Conservation (phyloP, 2,888 invertebrate species). For the Perizoma flavofasciatum region DNA sequence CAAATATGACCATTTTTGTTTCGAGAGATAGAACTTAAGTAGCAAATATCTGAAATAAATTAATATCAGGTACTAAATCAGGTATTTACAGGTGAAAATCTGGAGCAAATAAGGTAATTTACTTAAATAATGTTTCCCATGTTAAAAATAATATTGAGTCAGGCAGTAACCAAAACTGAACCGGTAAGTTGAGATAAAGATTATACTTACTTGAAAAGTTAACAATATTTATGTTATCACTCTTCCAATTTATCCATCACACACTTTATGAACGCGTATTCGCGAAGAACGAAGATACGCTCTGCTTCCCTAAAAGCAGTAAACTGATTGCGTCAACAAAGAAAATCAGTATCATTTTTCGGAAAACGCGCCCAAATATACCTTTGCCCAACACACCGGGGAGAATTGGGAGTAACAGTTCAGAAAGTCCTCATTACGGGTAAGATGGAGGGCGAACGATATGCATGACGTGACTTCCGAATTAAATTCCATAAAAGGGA, state of each 20-base stretch:
- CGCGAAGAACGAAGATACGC: slow-evolving; percentile 2
- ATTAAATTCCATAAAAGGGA: slow-evolving; percentile 50
- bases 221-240: too few relatives aligned
- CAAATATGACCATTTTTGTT: too few relatives aligned
- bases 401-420: slow-evolving; percentile 54
- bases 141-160: too few relatives aligned
- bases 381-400: slow-evolving; percentile 50
- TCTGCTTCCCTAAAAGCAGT: slow-evolving; percentile 19
- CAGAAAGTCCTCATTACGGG: slow-evolving; percentile 50
- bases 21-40: too few relatives aligned
- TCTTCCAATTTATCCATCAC: background rate
- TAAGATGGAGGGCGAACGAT: slow-evolving; percentile 49
- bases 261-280: background rate
- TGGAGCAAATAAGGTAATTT: too few relatives aligned
- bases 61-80: too few relatives aligned
- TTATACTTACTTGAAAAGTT: too few relatives aligned
- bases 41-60: too few relatives aligned
- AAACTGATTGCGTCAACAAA: slow-evolving; percentile 22
- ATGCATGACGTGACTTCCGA: slow-evolving; percentile 46
- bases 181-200: too few relatives aligned
- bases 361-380: slow-evolving; percentile 13
- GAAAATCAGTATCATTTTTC: slow-evolving; percentile 20
- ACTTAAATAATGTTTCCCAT: too few relatives aligned
- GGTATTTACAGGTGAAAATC: too few relatives aligned
- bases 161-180: too few relatives aligned